Percentiles rank a stretch among this genome's conserved stretches.
Conservation (phyloP, 1,140 invertebrate species). For the Neotoxoptera formosana region DNA sequence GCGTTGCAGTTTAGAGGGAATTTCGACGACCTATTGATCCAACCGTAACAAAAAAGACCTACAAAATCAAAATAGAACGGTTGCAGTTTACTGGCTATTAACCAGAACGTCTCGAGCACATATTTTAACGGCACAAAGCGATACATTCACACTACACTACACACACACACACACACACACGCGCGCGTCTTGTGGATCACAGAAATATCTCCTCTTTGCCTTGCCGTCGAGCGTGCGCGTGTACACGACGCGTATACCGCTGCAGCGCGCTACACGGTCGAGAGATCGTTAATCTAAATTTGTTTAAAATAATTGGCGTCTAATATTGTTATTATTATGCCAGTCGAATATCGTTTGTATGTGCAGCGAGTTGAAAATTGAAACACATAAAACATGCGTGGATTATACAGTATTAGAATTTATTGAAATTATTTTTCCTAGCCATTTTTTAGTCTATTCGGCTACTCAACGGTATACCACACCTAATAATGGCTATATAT, state of each 20-base stretch:
- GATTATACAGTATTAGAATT: too few relatives aligned
- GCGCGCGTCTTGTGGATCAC: background rate
- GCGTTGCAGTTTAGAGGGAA: conserved; percentile 12
- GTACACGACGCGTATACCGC: background rate
- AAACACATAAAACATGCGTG: too few relatives aligned
- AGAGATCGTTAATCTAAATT: conserved; percentile 1
- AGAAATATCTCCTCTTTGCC: background rate
- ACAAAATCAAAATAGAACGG: conserved; percentile 45
- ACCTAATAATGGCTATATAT: too few relatives aligned
- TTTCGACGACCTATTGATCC: conserved; percentile 42
- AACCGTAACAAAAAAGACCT: conserved; percentile 34
- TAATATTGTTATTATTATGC: background rate
- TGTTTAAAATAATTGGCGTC: background rate
- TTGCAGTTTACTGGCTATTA: conserved; percentile 27
- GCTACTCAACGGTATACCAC: background rate
- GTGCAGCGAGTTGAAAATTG: background rate
- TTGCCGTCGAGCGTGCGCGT: background rate
- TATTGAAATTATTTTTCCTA: too few relatives aligned
- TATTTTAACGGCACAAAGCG: conserved; percentile 31
- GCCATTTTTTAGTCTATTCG: too few relatives aligned
- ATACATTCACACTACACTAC: background rate
- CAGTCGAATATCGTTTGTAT: background rate
- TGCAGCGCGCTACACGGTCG: background rate
- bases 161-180: background rate
- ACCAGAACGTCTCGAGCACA: conserved; percentile 29